phyloP scores from a whole-genome alignment of 2,888 invertebrate genomes.

The Hipparchia sbordonii region DNA sequence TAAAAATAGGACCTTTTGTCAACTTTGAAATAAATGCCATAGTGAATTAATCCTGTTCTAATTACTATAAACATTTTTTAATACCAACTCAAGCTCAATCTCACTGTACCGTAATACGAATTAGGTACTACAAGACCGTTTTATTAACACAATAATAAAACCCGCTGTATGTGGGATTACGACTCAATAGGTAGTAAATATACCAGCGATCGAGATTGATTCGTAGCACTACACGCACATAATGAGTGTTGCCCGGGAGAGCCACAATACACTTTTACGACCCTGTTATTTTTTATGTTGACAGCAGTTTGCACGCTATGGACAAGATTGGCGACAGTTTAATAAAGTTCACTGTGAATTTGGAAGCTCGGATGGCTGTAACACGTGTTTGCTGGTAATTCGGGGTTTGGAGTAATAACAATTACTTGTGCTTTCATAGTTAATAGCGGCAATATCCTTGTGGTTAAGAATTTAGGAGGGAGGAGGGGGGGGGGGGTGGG shows the following conservation, averaged over 20 bases:
- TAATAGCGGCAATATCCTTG: too few species aligned
- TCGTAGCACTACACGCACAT: constrained; percentile 39
- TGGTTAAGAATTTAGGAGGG: too few species aligned
- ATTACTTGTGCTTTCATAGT: not conserved
- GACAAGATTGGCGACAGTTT: constrained; percentile 45
- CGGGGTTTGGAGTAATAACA: constrained; percentile 17
- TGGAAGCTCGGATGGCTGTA: constrained; percentile 37
- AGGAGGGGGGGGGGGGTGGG: too few species aligned
- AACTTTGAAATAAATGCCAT: too few species aligned
- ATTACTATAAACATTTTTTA: not conserved
- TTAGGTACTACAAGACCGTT: not conserved
- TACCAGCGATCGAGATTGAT: constrained; percentile 20
- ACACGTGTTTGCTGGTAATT: constrained; percentile 29
- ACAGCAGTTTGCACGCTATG: constrained; percentile 54
- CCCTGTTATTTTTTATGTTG: constrained; percentile 73
- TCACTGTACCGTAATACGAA: not conserved
- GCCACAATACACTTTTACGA: constrained; percentile 55
- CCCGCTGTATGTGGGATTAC: not conserved
- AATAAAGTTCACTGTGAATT: constrained; percentile 42
- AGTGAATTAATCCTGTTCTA: not conserved
- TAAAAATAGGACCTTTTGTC: too few species aligned
- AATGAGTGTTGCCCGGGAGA: constrained; percentile 47
- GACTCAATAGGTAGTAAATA: not conserved
- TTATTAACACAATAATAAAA: not conserved
- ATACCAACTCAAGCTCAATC: not conserved